phyloP scores from a whole-genome alignment of 2,888 invertebrate genomes.

The Parelbella ahira region DNA sequence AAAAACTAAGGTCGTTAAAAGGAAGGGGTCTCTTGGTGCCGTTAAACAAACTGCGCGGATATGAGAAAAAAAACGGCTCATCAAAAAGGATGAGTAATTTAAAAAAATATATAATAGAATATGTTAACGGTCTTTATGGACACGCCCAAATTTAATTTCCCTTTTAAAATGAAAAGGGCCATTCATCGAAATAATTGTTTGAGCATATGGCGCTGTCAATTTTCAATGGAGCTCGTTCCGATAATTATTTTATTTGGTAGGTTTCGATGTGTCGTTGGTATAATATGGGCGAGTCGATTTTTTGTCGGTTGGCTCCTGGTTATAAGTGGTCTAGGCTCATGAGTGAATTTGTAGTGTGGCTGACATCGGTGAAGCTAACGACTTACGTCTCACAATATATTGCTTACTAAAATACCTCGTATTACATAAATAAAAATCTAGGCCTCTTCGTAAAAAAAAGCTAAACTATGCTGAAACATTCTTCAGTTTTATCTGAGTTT shows the following conservation, averaged over 20 bases:
- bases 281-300: conserved; percentile 1
- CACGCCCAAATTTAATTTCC: conserved; percentile 57
- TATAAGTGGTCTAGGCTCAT: no score
- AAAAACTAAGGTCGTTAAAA: conserved; percentile 37
- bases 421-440: no score
- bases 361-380: no score
- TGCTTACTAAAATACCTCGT: no score
- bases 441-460: no score
- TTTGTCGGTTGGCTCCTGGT: background rate
- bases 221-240: conserved; percentile 38
- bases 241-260: conserved; percentile 25
- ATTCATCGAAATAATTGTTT: conserved; percentile 54
- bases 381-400: no score
- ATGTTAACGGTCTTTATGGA: conserved; percentile 47
- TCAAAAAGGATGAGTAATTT: conserved; percentile 26
- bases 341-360: no score
- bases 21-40: conserved; percentile 34
- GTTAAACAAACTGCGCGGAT: conserved; percentile 48
- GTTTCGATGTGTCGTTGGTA: conserved; percentile 8
- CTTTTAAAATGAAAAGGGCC: conserved; percentile 49
- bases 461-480: no score
- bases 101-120: conserved; percentile 34
- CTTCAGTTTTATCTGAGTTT: no score
- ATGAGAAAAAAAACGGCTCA: conserved; percentile 44
- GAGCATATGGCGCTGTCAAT: conserved; percentile 59